Conservation (phyloP, 2,888 invertebrate genomes). For the Stegana nigrithorax region DNA sequence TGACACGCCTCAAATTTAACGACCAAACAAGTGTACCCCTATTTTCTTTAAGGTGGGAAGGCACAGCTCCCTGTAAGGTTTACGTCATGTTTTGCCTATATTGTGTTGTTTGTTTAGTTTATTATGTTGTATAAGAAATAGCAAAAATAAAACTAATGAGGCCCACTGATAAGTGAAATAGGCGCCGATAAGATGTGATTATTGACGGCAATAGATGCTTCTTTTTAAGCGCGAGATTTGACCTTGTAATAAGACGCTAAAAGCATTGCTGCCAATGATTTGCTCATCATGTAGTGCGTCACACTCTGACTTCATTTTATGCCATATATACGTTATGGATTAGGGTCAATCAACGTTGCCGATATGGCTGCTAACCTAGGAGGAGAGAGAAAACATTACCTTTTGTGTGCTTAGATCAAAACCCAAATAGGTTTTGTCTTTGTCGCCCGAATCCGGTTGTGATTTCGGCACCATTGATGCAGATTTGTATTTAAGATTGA, state of each 20-base stretch:
- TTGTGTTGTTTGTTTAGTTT: too few species aligned
- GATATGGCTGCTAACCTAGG: too few species aligned
- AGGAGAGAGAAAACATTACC: constrained; percentile 64
- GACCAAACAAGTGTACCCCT: constrained; percentile 35
- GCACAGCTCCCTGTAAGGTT: too few species aligned
- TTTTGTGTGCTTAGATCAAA: constrained; percentile 90
- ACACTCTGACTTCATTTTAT: not conserved
- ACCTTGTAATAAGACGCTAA: not conserved
- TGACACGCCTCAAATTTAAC: constrained; percentile 36
- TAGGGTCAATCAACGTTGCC: too few species aligned
- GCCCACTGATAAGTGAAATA: not conserved
- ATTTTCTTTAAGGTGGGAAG: constrained; percentile 23
- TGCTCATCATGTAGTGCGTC: too few species aligned
- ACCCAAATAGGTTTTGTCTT: constrained; percentile 76
- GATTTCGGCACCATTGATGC: constrained; percentile 39
- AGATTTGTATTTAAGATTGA: too few species aligned
- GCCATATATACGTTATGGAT: too few species aligned
- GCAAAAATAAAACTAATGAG: too few species aligned
- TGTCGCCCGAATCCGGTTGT: constrained; percentile 31
- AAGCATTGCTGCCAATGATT: too few species aligned
- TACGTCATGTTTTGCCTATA: too few species aligned
- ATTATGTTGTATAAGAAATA: too few species aligned
- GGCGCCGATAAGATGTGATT: constrained; percentile 16
- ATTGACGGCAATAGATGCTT: too few species aligned
- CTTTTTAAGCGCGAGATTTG: not conserved